Conservation (phyloP, 2,113 vertebrate species). For the Eublepharis macularius region DNA sequence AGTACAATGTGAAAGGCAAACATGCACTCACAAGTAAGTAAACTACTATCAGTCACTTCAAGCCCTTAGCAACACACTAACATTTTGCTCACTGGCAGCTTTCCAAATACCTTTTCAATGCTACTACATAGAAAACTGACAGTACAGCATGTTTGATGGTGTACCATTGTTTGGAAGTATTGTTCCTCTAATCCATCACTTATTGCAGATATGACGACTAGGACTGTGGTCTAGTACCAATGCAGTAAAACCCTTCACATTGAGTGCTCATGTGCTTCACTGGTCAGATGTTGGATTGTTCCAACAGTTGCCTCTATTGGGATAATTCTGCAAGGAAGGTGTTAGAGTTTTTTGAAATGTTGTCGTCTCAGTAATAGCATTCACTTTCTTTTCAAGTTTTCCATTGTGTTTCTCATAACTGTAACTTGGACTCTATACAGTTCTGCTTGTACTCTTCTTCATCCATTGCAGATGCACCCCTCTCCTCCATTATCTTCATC, state of each 20-base stretch:
- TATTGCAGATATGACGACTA: background rate
- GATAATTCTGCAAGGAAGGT: too few relatives aligned
- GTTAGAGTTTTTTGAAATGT: too few relatives aligned
- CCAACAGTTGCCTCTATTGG: too few relatives aligned
- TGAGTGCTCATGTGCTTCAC: background rate
- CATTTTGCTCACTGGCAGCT: background rate
- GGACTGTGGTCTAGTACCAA: background rate
- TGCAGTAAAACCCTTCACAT: background rate
- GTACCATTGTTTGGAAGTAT: background rate
- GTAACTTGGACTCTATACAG: too few relatives aligned
- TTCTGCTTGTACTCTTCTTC: too few relatives aligned
- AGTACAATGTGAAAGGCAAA: background rate
- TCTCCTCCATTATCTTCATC: too few relatives aligned
- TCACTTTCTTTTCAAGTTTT: too few relatives aligned
- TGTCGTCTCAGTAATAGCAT: too few relatives aligned
- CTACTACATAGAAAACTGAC: background rate
- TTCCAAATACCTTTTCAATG: constrained; percentile 4
- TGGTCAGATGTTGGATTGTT: background rate
- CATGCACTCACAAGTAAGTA: background rate
- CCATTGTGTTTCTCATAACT: too few relatives aligned
- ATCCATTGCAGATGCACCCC: too few relatives aligned
- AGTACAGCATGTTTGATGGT: background rate
- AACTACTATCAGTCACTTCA: background rate
- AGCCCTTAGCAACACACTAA: background rate
- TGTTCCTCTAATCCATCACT: background rate